phyloP scores from a whole-genome alignment of 2,888 invertebrate species.

The Osmoderma eremita region DNA sequence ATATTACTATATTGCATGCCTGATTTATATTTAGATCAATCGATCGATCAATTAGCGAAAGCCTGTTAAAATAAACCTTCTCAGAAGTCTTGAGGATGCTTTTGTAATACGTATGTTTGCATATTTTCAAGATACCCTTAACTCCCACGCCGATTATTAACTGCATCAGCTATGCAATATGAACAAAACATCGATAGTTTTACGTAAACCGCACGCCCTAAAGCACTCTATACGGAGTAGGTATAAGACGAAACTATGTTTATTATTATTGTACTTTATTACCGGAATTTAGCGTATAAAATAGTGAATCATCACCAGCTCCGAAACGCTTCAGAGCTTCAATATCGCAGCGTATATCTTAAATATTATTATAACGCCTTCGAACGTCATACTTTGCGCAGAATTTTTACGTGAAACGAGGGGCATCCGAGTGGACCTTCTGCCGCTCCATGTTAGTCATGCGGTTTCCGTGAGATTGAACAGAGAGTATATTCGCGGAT shows the following conservation, averaged over 20 bases:
- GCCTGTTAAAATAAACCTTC: no score
- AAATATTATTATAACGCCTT: conserved; percentile 25
- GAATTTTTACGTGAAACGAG: conserved; percentile 27
- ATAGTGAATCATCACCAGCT: conserved; percentile 22
- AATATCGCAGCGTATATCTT: conserved; percentile 12
- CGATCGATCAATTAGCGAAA: no score
- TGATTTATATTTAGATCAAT: no score
- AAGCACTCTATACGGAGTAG: background rate
- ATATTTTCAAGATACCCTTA: no score
- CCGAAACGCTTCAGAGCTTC: conserved; percentile 16
- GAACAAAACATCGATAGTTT: no score
- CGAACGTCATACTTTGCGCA: conserved; percentile 15
- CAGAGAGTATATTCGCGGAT: conserved; percentile 19
- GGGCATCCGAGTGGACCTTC: conserved; percentile 12
- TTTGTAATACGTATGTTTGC: no score
- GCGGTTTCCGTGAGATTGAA: conserved; percentile 27
- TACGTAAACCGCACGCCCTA: background rate
- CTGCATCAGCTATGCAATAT: no score
- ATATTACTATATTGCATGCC: no score
- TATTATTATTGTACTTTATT: conserved; percentile 31
- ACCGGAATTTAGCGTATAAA: conserved; percentile 7
- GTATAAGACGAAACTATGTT: conserved; percentile 20
- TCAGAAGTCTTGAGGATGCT: no score
- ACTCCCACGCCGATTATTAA: no score
- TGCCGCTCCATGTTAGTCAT: conserved; percentile 14